Percentiles rank a stretch among this genome's conserved stretches.
Evolutionary conservation across 2,888 invertebrate genomes (phyloP).

Genomic region (Scaptodrosophila latifasciaeformis): DNA sequence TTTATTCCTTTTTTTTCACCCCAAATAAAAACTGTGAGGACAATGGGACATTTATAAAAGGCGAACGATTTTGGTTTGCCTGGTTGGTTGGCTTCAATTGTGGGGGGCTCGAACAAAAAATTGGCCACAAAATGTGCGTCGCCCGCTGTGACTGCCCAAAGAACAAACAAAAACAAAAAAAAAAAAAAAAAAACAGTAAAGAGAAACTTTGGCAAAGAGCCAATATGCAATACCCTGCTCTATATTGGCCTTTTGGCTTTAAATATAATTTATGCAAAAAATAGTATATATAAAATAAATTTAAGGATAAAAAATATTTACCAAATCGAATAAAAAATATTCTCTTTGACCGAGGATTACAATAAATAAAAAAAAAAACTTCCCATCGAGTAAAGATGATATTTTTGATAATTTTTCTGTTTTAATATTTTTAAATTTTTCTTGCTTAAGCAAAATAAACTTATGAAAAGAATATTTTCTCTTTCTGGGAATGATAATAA

Average conservation of each 20-base stretch:
- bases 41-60: slow-evolving; percentile 41
- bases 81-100: too few species aligned
- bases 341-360: too few species aligned
- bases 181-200: too few species aligned
- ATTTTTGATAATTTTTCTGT: too few species aligned
- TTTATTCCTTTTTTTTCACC: slow-evolving; percentile 27
- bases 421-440: too few species aligned
- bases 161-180: too few species aligned
- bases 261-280: slow-evolving; percentile 52
- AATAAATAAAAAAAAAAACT: slow-evolving; percentile 14
- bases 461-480: too few species aligned
- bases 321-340: too few species aligned
- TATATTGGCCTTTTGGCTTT: slow-evolving; percentile 12
- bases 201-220: slow-evolving; percentile 63
- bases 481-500: too few species aligned
- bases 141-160: slow-evolving; percentile 49
- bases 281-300: slow-evolving; percentile 54
- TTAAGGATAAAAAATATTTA: too few species aligned
- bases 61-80: neutral
- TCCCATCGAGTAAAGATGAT: neutral
- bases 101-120: too few species aligned
- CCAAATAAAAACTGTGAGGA: slow-evolving; percentile 26
- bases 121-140: slow-evolving; percentile 63
- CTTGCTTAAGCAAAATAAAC: too few species aligned
- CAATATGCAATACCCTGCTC: slow-evolving; percentile 25